Conservation (phyloP, 2,797 vertebrate species). For the Aulostomus chinensis region DNA sequence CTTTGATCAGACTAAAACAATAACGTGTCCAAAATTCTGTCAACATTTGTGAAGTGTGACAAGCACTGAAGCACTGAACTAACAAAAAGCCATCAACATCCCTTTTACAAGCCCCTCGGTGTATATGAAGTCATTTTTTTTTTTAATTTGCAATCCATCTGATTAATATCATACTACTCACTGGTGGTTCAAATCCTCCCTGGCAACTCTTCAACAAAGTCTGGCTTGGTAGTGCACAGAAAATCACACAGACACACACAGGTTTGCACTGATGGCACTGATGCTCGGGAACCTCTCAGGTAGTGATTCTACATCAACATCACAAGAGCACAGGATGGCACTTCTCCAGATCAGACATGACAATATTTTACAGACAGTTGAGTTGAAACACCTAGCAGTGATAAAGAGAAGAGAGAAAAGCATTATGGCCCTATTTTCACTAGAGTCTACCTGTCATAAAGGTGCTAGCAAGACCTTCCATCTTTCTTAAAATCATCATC, state of each 20-base stretch:
- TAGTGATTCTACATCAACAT: slow-evolving; percentile 6
- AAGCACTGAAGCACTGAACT: too few species aligned
- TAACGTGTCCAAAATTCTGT: too few species aligned
- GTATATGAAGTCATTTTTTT: too few species aligned
- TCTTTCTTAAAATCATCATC: too few species aligned
- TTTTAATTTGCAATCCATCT: background rate
- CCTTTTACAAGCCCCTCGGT: too few species aligned
- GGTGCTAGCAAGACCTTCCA: too few species aligned
- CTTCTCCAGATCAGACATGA: slow-evolving; percentile 28
- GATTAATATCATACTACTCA: background rate
- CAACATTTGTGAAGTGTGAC: too few species aligned
- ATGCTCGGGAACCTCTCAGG: background rate
- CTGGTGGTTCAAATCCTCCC: background rate
- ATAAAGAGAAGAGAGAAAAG: background rate
- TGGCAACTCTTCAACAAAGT: background rate
- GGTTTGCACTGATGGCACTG: slow-evolving; percentile 5
- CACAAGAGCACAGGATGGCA: slow-evolving; percentile 40
- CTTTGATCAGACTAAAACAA: too few species aligned
- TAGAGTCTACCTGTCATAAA: too few species aligned
- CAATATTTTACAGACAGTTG: slow-evolving; percentile 13
- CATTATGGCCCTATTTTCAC: too few species aligned
- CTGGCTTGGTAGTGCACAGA: slow-evolving; percentile 20
- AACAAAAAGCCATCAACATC: too few species aligned
- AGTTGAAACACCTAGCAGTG: background rate
- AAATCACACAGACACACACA: slow-evolving; percentile 10